Conservation (phyloP, 2,113 vertebrate genomes). For the Urocynchramus pylzowi region DNA sequence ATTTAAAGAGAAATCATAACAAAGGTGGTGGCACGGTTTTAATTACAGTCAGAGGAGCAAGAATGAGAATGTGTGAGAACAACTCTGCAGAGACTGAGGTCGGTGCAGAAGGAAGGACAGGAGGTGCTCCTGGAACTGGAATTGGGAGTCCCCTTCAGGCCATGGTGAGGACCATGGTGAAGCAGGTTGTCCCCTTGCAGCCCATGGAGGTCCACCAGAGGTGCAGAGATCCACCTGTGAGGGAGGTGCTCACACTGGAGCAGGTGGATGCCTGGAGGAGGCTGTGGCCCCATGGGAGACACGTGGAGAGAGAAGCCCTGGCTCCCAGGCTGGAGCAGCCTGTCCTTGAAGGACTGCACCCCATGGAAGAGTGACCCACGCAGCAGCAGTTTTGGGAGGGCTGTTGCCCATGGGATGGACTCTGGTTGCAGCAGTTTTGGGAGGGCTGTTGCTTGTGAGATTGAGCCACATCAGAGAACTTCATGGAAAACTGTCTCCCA, state of each 20-base stretch:
- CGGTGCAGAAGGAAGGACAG: not conserved
- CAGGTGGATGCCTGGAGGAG: not conserved
- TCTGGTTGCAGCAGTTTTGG: too few relatives aligned
- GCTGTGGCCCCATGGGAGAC: too few relatives aligned
- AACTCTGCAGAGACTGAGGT: not conserved
- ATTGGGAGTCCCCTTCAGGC: not conserved
- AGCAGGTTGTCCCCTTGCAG: not conserved
- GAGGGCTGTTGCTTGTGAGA: not conserved
- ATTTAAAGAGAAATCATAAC: not conserved
- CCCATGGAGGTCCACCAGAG: rapidly evolving
- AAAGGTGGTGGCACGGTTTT: not conserved
- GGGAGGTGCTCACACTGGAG: not conserved
- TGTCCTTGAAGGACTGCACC: not conserved
- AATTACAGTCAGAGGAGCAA: too few relatives aligned
- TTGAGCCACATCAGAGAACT: not conserved
- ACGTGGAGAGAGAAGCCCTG: not conserved
- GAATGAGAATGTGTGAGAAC: not conserved
- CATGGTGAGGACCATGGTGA: rapidly evolving
- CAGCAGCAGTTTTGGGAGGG: not conserved
- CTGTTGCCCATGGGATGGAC: not conserved
- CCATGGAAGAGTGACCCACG: rapidly evolving
- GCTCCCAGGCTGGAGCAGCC: not conserved
- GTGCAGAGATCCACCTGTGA: not conserved
- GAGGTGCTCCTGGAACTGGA: too few relatives aligned
- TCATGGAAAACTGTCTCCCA: not conserved